These are phyloP conservation scores for Danio aesculapii DNA, from an alignment of 2,797 vertebrate species.

Conservation along the genomic window DNA sequence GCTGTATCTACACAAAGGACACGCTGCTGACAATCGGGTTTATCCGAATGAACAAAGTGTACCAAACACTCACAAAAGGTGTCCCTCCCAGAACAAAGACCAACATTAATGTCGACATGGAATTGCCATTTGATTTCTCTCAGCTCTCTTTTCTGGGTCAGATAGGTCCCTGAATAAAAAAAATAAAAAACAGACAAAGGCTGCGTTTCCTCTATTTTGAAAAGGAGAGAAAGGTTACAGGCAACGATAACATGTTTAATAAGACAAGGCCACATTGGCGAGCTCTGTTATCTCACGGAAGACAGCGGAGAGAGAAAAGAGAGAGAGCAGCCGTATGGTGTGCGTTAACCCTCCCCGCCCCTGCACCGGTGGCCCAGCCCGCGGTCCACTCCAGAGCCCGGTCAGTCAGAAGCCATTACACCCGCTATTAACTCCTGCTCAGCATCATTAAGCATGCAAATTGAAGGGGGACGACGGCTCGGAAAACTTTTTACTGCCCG, in stretches of 20 bases:
- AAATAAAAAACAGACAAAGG: conserved; percentile 43
- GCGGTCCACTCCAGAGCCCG: conserved; percentile 69
- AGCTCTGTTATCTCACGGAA: conserved; percentile 52
- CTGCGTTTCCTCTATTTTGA: conserved; percentile 36
- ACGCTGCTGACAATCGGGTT: conserved; percentile 38
- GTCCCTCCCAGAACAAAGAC: conserved; percentile 45
- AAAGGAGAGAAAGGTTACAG: conserved; percentile 55
- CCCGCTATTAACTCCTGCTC: conserved; percentile 98
- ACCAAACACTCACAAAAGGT: conserved; percentile 26
- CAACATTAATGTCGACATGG: conserved; percentile 49
- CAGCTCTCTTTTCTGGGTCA: conserved; percentile 52
- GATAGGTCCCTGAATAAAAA: conserved; percentile 54
- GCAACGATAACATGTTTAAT: conserved; percentile 56
- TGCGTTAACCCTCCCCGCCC: conserved; percentile 66
- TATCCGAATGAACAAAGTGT: conserved; percentile 22
- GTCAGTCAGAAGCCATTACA: conserved; percentile 99
- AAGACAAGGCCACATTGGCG: conserved; percentile 51
- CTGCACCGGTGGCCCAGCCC: conserved; percentile 55
- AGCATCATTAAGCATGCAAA: conserved; percentile 99
- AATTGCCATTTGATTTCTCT: conserved; percentile 49
- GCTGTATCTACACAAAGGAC: conserved; percentile 46
- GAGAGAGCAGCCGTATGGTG: conserved; percentile 57
- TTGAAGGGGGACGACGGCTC: conserved; percentile 87
- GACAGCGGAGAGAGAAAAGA: conserved; percentile 63
- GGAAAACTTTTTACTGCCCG: conserved; percentile 82